phyloP scores from a whole-genome alignment of 2,797 vertebrate species.

The Nannoperca obscura region DNA sequence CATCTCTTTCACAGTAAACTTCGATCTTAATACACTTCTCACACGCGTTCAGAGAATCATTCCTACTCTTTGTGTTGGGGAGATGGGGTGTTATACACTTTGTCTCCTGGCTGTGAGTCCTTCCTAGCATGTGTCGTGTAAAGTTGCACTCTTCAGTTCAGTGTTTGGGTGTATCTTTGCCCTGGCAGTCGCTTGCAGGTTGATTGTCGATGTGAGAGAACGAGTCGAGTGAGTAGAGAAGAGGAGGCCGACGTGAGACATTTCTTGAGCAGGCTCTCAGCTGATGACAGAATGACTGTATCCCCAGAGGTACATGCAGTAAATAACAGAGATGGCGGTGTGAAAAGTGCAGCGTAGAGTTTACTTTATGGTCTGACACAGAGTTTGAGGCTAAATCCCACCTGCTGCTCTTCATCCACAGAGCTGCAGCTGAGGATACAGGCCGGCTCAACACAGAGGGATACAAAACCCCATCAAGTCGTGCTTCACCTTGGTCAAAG shows the following conservation, averaged over 20 bases:
- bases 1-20: background rate
- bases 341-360: conserved; percentile 34
- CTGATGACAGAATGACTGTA: conserved; percentile 49
- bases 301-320: conserved; percentile 56
- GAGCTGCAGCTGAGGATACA: conserved; percentile 5
- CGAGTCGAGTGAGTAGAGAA: conserved; percentile 18
- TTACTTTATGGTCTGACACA: conserved; percentile 29
- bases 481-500: conserved; percentile 61
- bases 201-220: background rate
- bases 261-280: conserved; percentile 54
- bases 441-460: background rate
- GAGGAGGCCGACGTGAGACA: conserved; percentile 39
- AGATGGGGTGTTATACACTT: too few species aligned
- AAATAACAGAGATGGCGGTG: conserved; percentile 48
- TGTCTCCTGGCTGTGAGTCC: background rate
- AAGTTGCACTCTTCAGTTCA: background rate
- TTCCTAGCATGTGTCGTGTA: background rate
- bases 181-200: background rate
- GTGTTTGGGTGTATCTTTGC: background rate
- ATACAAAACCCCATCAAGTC: conserved; percentile 32
- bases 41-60: background rate
- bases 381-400: conserved; percentile 33
- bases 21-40: background rate
- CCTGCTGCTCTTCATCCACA: conserved; percentile 29
- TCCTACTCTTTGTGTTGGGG: too few species aligned